Conservation (phyloP, 2,113 vertebrate genomes). For the Phycodurus eques region DNA sequence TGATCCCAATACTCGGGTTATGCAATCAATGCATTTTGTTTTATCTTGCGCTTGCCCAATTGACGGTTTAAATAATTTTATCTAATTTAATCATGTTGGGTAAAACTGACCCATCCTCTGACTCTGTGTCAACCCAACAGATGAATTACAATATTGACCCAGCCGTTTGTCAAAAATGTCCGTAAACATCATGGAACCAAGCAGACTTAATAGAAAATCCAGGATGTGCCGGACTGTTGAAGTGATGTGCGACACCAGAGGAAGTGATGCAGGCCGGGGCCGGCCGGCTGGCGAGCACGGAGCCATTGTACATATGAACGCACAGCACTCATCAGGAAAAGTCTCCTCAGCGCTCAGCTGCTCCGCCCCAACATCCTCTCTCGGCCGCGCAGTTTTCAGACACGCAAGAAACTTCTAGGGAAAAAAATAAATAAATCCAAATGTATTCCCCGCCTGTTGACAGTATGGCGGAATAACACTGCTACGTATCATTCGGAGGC, state of each 20-base stretch:
- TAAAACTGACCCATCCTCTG: too few relatives aligned
- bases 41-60: too few relatives aligned
- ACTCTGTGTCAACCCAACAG: too few relatives aligned
- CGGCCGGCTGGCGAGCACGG: conserved; percentile 40
- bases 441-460: conserved; percentile 18
- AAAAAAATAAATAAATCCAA: conserved; percentile 5
- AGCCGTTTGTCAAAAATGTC: too few relatives aligned
- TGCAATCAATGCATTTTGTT: too few relatives aligned
- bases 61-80: too few relatives aligned
- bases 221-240: conserved; percentile 4
- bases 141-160: too few relatives aligned
- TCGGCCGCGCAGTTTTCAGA: conserved; percentile 9
- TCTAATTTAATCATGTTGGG: too few relatives aligned
- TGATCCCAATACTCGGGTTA: too few relatives aligned
- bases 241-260: conserved; percentile 21
- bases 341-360: conserved; percentile 10
- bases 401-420: conserved; percentile 45
- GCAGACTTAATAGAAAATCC: not conserved
- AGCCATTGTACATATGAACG: conserved; percentile 43
- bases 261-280: conserved; percentile 28
- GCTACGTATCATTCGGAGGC: not conserved
- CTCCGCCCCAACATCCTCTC: conserved; percentile 67
- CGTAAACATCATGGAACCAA: not conserved
- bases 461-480: conserved; percentile 14
- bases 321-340: conserved; percentile 31